Conservation (phyloP, 2,888 invertebrate genomes). For the Caenorhabditis macrosperma region DNA sequence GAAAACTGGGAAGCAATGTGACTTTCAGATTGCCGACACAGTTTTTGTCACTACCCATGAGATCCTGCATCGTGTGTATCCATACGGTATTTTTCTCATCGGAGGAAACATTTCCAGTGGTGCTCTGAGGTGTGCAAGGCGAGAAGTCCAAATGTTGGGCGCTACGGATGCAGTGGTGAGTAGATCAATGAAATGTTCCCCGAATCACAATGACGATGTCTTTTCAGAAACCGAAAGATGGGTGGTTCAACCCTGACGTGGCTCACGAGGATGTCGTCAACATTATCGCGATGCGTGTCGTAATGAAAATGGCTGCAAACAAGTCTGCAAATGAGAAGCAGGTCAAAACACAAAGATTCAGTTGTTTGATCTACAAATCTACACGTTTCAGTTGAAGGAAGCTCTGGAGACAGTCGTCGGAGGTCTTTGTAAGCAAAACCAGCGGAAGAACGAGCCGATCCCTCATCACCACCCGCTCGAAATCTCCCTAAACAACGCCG, state of each 20-base stretch:
- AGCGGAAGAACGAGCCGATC: constrained; percentile 33
- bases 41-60: constrained; percentile 50
- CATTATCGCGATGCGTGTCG: constrained; percentile 38
- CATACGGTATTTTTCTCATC: constrained; percentile 18
- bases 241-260: constrained; percentile 30
- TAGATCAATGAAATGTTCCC: background rate
- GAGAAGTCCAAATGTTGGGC: constrained; percentile 24
- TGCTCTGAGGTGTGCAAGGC: constrained; percentile 16
- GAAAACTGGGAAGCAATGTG: background rate
- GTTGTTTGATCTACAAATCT: background rate
- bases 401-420: constrained; percentile 46
- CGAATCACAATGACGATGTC: background rate
- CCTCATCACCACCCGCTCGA: constrained; percentile 50
- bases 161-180: constrained; percentile 40
- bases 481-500: constrained; percentile 46
- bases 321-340: constrained; percentile 35
- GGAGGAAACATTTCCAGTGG: background rate
- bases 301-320: constrained; percentile 43
- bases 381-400: constrained; percentile 36
- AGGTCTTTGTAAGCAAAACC: constrained; percentile 42
- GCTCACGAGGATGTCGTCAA: constrained; percentile 51
- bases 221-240: constrained; percentile 23
- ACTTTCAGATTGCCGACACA: constrained; percentile 45
- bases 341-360: constrained; percentile 4
- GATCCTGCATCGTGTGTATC: constrained; percentile 44